Base-by-base conservation (phyloP, 2,797 vertebrate genomes). In the Epinephelus malabaricus region DNA sequence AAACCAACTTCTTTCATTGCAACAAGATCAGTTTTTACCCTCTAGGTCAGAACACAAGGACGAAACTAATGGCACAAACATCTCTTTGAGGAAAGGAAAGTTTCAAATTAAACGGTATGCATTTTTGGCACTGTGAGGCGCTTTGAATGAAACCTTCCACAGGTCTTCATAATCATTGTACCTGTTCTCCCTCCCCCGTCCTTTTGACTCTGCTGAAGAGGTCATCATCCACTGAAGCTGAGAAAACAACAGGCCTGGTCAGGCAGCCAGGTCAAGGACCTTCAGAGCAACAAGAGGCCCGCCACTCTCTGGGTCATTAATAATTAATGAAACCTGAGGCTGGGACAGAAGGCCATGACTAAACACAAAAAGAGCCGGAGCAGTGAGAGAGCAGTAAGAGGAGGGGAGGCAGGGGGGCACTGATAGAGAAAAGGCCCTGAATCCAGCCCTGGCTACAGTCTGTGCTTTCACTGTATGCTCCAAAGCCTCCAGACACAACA, bases 291-390 rank as follows among this genome's bases (percentile, higher is more conserved):
- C 69, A 63, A 86, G 83, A 84, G 85, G 75, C 84, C 86, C 50
- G 40, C 38, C 61, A 47, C 78, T 80, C 76, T 67, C 71, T 79
- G 71, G 89, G 90, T 90, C 92, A 93, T 95, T 92, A 95, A 95
- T 95, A 93, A 95, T 95, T 95, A 95, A 95, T 94, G 92, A 93
- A 95, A 95, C 92, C 89, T 50, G 87, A 94, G 88, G 87, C 92
- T 62, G 50, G 82, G 84, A 90, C 85, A 74, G 85, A 69, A 89
- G 83, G 70, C 89, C 92, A 85, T 94, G 94, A 94, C 93, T 92
- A 94, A 95, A 93, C 85, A 83, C 69, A 76, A 66, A 83, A 78
- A 80, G 78, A 67, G 61, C 58, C 23, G 0, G 43, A 56, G 73
- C 65, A 62, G 34, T 2, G 54, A 85, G 81, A 80, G 56, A 27